Conservation (phyloP, 2,113 vertebrate genomes). For the Todiramphus saurophagus region DNA sequence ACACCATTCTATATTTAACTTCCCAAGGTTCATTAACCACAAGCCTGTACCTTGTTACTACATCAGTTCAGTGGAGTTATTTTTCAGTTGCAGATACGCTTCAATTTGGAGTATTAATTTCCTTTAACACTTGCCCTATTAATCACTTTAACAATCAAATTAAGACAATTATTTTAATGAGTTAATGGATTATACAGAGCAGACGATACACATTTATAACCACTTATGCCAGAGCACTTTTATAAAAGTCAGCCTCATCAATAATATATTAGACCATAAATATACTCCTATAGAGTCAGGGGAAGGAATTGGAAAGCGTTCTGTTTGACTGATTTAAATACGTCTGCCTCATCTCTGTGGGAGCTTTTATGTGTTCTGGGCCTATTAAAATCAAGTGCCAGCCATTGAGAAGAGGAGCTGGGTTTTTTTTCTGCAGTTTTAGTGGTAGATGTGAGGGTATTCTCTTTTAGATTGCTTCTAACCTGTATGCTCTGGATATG, state of each 20-base stretch:
- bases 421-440: not conserved
- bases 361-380: not conserved
- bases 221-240: slow-evolving; percentile 51
- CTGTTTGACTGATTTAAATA: slow-evolving; percentile 45
- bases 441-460: not conserved
- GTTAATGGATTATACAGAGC: slow-evolving; percentile 73
- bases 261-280: slow-evolving; percentile 71
- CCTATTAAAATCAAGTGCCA: not conserved
- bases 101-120: slow-evolving; percentile 78
- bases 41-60: slow-evolving; percentile 42
- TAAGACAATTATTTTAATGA: slow-evolving; percentile 83
- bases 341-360: not conserved
- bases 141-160: slow-evolving; percentile 83
- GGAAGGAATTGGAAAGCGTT: not conserved
- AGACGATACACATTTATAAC: slow-evolving; percentile 70
- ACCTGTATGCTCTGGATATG: not conserved
- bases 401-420: not conserved
- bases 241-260: slow-evolving; percentile 69
- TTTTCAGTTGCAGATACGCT: slow-evolving; percentile 60
- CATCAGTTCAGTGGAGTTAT: slow-evolving; percentile 41
- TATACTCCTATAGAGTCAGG: slow-evolving; percentile 9
- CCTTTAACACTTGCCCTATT: slow-evolving; percentile 75
- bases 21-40: slow-evolving; percentile 68
- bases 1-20: slow-evolving; percentile 23
- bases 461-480: not conserved